Evolutionary conservation across 2,888 invertebrate genomes (phyloP), one percentile per base, ranked within the genome.

Genomic region (Drosophila lutescens): DNA sequence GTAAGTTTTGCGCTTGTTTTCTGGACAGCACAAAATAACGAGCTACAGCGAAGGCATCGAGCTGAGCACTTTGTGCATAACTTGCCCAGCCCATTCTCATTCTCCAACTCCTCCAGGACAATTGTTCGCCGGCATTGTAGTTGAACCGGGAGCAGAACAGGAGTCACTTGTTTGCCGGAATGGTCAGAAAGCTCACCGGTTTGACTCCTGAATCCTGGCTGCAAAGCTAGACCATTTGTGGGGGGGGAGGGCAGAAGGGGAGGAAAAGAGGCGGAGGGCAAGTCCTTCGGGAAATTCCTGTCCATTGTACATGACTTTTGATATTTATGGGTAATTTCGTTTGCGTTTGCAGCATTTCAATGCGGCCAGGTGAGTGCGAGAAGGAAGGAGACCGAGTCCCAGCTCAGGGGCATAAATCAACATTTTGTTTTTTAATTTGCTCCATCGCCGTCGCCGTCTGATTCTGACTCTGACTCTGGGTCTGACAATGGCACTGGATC

Each of bases 301-400:
- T 88, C 88, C 87, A 84, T 86, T 88, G 87, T 85, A 85, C 88
- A 85, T 88, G 85, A 85, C 85, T 85, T 85, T 85, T 85, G 88
- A 85, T 85, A 85, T 85, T 85, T 85, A 85, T 85, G 85, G 85
- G 87, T 85, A 85, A 88, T 88, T 85, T 85, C 85, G 88, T 86
- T 85, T 88, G 83, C 85, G 86, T 88, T 83, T 76, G 78, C 80
- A 79, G 84, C 84, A 79, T 80, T 88, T 86, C 88, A 80, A 88
- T 86, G 84, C 87, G 76, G 74, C 51, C 57, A 76, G 76, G 77
- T 74, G 68, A 74, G 56, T 40, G 69, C 40, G 49, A 73, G 66
- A 34, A 55, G 40, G 38, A 34, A 43, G 23, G 58, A 66, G 82
- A 32, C 30, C 30, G 15, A 15, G 10, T 47, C 47, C 30, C 47